These are phyloP conservation scores for Amphiprion clarkii DNA, from an alignment of 2,797 vertebrate species.

Conservation along the genomic window DNA sequence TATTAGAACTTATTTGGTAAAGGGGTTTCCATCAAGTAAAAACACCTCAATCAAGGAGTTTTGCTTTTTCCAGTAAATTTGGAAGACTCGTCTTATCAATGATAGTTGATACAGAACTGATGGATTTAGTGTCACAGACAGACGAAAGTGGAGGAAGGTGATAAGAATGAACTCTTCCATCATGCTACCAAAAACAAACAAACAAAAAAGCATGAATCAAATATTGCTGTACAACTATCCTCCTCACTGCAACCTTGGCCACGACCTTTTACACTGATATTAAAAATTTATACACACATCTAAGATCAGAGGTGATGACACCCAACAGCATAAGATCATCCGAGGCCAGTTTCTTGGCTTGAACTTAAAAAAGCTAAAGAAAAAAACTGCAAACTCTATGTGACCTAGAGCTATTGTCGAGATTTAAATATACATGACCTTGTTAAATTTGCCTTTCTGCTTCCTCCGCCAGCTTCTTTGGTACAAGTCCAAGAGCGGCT, in stretches of 20 bases:
- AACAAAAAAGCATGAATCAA: neutral
- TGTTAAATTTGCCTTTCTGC: constrained; percentile 33
- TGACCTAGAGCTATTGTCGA: constrained; percentile 32
- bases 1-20: neutral
- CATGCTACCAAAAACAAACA: neutral
- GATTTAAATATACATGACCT: constrained; percentile 50
- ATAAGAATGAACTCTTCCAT: neutral
- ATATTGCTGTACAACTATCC: neutral
- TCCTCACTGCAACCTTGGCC: neutral
- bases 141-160: neutral
- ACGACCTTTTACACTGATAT: neutral
- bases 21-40: neutral
- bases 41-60: no score
- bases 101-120: neutral
- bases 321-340: neutral
- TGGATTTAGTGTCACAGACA: neutral
- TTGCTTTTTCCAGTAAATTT: no score
- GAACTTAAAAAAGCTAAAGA: neutral
- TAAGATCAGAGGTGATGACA: neutral
- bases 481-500: constrained; percentile 36
- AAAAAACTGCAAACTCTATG: constrained; percentile 16
- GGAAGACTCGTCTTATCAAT: neutral
- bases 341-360: neutral
- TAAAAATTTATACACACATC: neutral
- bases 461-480: constrained; percentile 28